Conservation (phyloP, 2,113 vertebrate genomes). For the Ptyas mucosa region DNA sequence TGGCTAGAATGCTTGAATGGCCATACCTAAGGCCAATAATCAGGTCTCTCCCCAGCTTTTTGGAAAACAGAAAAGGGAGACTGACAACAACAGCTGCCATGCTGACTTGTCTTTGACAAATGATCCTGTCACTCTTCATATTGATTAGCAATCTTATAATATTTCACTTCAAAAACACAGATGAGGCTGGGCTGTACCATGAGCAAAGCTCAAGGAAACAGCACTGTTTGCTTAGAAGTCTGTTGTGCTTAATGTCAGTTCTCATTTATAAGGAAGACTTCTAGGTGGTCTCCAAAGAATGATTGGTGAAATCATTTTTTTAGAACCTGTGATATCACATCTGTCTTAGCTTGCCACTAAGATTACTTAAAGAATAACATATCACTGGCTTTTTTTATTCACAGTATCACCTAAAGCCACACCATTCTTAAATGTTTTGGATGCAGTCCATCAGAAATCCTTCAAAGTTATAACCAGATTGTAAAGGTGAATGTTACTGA, state of each 20-base stretch:
- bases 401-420: background rate
- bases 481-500: background rate
- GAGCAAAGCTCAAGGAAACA: constrained; percentile 54
- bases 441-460: background rate
- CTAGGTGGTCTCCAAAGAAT: constrained; percentile 27
- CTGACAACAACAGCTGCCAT: constrained; percentile 71
- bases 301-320: constrained; percentile 35
- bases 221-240: constrained; percentile 52
- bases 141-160: constrained; percentile 83
- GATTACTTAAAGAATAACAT: background rate
- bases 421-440: background rate
- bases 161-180: constrained; percentile 81
- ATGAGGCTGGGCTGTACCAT: constrained; percentile 68
- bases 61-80: constrained; percentile 34
- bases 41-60: constrained; percentile 31
- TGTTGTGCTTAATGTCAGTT: constrained; percentile 57
- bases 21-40: background rate
- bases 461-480: background rate
- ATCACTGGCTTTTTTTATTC: background rate
- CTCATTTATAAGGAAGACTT: constrained; percentile 27
- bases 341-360: background rate
- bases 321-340: background rate
- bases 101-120: constrained; percentile 74
- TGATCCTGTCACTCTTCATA: constrained; percentile 76
- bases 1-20: background rate